Evolutionary conservation across 2,113 vertebrate genomes (phyloP).

Genomic region (Pardalotus punctatus): DNA sequence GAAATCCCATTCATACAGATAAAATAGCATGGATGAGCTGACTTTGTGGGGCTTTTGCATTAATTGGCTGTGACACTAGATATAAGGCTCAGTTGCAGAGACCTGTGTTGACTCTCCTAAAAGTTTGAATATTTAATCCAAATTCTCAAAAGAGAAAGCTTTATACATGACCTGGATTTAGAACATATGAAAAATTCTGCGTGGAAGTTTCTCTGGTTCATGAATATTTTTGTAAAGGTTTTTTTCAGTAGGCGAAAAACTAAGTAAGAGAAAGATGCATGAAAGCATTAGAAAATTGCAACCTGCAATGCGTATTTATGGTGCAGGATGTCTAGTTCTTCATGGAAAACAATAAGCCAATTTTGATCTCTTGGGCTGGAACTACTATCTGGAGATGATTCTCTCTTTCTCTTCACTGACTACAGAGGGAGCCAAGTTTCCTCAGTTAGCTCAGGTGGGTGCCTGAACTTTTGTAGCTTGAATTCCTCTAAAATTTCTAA

Average conservation of each 20-base stretch:
- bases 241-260: neutral
- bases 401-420: neutral
- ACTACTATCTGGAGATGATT: neutral
- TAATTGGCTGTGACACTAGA: neutral
- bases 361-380: neutral
- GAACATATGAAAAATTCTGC: neutral
- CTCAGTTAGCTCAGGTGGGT: neutral
- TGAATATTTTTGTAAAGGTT: neutral
- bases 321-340: neutral
- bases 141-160: neutral
- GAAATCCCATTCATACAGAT: neutral
- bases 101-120: neutral
- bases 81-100: neutral
- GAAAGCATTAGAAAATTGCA: neutral
- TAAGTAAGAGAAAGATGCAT: neutral
- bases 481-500: neutral
- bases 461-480: neutral
- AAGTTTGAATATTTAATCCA: neutral
- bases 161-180: neutral
- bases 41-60: neutral
- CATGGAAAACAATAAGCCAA: neutral
- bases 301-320: neutral
- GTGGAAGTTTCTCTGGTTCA: neutral
- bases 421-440: slow-evolving; percentile 58
- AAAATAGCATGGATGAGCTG: neutral